phyloP scores from a whole-genome alignment of 2,113 vertebrate species.

The Lethenteron reissneri region DNA sequence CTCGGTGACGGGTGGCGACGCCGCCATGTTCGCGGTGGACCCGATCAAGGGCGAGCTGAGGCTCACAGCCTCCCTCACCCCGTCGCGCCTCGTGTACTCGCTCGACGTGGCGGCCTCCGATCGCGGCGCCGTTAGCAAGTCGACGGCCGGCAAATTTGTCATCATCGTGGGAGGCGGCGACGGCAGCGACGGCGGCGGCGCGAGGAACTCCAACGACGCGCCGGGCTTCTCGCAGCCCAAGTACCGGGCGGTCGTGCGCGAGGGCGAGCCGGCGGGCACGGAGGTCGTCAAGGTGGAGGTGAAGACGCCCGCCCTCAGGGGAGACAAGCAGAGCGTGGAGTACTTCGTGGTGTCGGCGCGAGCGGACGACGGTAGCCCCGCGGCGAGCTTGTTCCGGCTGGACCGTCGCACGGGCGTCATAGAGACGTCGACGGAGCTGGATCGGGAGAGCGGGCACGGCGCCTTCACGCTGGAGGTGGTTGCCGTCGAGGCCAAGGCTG shows the following conservation, averaged over 20 bases:
- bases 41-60: conserved; percentile 71
- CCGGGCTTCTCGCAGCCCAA: conserved; percentile 83
- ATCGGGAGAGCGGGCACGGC: conserved; percentile 64
- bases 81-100: conserved; percentile 55
- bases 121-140: conserved; percentile 45
- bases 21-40: conserved; percentile 73
- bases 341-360: conserved; percentile 75
- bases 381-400: conserved; percentile 71
- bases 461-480: conserved; percentile 85
- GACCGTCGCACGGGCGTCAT: conserved; percentile 56
- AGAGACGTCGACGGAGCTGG: conserved; percentile 73
- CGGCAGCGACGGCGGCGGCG: neutral
- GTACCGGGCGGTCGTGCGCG: conserved; percentile 76
- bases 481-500: conserved; percentile 57
- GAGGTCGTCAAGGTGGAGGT: conserved; percentile 73
- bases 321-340: conserved; percentile 46
- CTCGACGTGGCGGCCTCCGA: conserved; percentile 68
- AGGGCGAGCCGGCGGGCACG: conserved; percentile 74
- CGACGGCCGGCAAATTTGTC: conserved; percentile 55
- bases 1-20: conserved; percentile 63
- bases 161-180: conserved; percentile 59
- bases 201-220: conserved; percentile 23
- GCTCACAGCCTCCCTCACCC: conserved; percentile 50
- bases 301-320: conserved; percentile 32
- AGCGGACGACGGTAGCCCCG: conserved; percentile 42